Conservation (phyloP, 2,888 invertebrate species). For the Cephus rjabovi region DNA sequence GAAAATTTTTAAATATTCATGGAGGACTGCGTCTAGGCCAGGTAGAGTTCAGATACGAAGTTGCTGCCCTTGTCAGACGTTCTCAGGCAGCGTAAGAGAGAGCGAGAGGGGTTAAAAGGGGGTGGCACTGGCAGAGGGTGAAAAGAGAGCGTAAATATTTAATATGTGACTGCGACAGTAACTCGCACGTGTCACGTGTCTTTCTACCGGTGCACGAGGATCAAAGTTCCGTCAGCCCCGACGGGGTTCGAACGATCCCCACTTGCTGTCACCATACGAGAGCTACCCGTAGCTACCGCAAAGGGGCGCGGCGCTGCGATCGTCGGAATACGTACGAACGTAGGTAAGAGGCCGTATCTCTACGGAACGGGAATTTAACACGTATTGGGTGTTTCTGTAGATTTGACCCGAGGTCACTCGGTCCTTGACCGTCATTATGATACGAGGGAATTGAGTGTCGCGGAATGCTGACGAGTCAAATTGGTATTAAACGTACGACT, state of each 20-base stretch:
- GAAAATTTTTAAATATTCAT: neutral
- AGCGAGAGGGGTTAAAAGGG: neutral
- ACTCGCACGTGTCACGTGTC: slow-evolving; percentile 35
- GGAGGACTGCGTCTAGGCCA: neutral
- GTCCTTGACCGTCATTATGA: neutral
- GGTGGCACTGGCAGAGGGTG: neutral
- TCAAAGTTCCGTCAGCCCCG: neutral
- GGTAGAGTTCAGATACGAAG: neutral
- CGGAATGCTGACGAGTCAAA: neutral
- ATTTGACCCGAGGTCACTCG: neutral
- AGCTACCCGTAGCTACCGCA: neutral
- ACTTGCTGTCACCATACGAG: neutral
- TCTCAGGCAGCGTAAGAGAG: neutral
- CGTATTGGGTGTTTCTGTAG: neutral
- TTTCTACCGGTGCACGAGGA: neutral
- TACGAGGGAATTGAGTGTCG: neutral
- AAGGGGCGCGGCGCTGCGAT: neutral
- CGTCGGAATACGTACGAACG: neutral
- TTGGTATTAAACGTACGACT: neutral
- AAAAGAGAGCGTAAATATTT: slow-evolving; percentile 34
- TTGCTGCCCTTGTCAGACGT: neutral
- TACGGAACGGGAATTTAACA: neutral
- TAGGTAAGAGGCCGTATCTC: neutral
- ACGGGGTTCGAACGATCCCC: neutral
- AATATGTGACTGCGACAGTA: slow-evolving; percentile 37